phyloP scores from a whole-genome alignment of 2,797 vertebrate genomes.

The Setipinna tenuifilis region DNA sequence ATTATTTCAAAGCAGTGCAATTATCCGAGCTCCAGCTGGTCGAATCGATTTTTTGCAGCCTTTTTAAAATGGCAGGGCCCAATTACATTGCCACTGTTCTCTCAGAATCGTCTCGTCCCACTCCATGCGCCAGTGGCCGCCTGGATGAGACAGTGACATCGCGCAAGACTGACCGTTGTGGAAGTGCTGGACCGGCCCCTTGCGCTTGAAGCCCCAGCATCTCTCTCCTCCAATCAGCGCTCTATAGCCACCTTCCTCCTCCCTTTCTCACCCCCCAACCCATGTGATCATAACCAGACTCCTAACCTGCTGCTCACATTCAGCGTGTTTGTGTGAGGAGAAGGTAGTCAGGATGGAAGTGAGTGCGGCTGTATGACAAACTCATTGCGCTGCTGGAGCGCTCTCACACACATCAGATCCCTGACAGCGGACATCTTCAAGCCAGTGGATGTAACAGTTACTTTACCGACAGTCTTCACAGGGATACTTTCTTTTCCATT shows the following conservation, averaged over 20 bases:
- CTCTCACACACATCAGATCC: slow-evolving; percentile 55
- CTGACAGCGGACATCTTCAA: slow-evolving; percentile 50
- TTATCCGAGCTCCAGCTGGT: slow-evolving; percentile 64
- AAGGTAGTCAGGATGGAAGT: slow-evolving; percentile 48
- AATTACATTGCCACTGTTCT: slow-evolving; percentile 61
- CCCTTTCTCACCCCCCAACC: slow-evolving; percentile 45
- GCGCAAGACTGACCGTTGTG: slow-evolving; percentile 34
- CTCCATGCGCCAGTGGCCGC: slow-evolving; percentile 35
- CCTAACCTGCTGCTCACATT: slow-evolving; percentile 67
- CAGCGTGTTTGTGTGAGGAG: slow-evolving; percentile 48
- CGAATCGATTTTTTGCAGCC: slow-evolving; percentile 70
- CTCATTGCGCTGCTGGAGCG: slow-evolving; percentile 61
- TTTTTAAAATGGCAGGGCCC: slow-evolving; percentile 67
- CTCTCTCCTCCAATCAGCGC: slow-evolving; percentile 73
- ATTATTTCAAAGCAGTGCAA: slow-evolving; percentile 69
- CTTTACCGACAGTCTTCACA: slow-evolving; percentile 51
- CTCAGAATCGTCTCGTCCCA: slow-evolving; percentile 36
- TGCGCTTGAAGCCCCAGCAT: slow-evolving; percentile 60
- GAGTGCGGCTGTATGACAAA: slow-evolving; percentile 42
- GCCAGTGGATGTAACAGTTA: slow-evolving; percentile 69
- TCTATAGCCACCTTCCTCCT: slow-evolving; percentile 43
- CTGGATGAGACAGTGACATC: slow-evolving; percentile 36
- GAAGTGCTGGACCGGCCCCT: slow-evolving; percentile 46
- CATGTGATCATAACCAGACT: slow-evolving; percentile 72
- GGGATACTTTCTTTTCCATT: slow-evolving; percentile 61